Evolutionary conservation across 2,113 vertebrate species (phyloP).

Genomic region (Lophotis ruficrista): DNA sequence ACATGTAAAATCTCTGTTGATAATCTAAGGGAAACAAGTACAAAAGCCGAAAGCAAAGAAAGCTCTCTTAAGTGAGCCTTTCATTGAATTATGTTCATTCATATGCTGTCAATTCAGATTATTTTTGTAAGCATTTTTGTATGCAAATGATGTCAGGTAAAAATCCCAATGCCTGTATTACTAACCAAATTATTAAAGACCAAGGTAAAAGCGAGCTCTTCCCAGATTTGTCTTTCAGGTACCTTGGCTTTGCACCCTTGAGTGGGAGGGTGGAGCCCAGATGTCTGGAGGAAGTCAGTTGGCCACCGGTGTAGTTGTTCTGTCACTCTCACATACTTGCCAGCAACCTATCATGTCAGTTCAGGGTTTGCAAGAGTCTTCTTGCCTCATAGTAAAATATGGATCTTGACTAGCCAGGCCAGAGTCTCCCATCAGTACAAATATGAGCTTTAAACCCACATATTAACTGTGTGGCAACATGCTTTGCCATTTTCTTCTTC

Average conservation of each 20-base stretch:
- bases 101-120: not conserved
- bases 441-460: not conserved
- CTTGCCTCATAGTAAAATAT: not conserved
- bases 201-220: not conserved
- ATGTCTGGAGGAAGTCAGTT: not conserved
- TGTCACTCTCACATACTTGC: not conserved
- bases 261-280: not conserved
- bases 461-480: slow-evolving; percentile 16
- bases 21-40: not conserved
- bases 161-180: not conserved
- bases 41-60: not conserved
- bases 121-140: not conserved
- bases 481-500: slow-evolving; percentile 15
- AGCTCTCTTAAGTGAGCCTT: not conserved
- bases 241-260: not conserved
- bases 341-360: not conserved
- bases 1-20: not conserved
- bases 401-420: not conserved
- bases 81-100: not conserved
- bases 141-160: accelerated
- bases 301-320: not conserved
- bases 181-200: not conserved
- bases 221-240: not conserved
- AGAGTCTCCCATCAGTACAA: not conserved
- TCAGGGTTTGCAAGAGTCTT: not conserved